Evolutionary conservation across 2,113 vertebrate genomes (phyloP).

Genomic region (Chelonoidis abingdonii): DNA sequence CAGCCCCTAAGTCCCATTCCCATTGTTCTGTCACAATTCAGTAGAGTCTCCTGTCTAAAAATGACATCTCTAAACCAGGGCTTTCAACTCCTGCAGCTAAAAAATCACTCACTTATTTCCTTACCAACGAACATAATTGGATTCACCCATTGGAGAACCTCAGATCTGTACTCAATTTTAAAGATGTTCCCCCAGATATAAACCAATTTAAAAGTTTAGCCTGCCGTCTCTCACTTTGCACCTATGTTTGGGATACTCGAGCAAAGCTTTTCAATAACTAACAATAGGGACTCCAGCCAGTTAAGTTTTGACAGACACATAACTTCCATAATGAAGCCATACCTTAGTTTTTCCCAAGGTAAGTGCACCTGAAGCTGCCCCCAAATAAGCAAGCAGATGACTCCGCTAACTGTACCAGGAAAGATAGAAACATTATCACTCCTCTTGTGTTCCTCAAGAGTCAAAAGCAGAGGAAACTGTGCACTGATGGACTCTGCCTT

Average conservation of each 20-base stretch:
- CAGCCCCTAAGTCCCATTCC: conserved; percentile 14
- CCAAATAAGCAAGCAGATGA: not conserved
- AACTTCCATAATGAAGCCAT: not conserved
- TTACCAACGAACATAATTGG: conserved; percentile 18
- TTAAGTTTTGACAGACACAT: not conserved
- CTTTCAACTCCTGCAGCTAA: not conserved
- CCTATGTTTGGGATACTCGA: conserved; percentile 2
- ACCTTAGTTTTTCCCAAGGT: conserved; percentile 9
- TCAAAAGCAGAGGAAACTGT: not conserved
- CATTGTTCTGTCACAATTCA: conserved; percentile 40
- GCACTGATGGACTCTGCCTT: not conserved
- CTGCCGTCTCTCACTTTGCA: not conserved
- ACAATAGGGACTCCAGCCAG: not conserved
- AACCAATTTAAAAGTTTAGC: conserved; percentile 46
- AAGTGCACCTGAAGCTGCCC: not conserved
- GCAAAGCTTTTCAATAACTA: not conserved
- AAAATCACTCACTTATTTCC: not conserved
- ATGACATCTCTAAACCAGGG: conserved; percentile 21
- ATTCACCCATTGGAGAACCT: conserved; percentile 19
- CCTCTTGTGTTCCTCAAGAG: not conserved
- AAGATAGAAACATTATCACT: not conserved
- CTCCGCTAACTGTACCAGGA: not conserved
- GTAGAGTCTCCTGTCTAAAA: conserved; percentile 21
- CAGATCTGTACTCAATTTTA: not conserved
- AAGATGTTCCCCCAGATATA: not conserved